Percentiles rank a stretch among this genome's conserved stretches.
These are phyloP conservation scores for Lithobius niger DNA, from an alignment of 1,140 invertebrate species.

Conservation along the genomic window DNA sequence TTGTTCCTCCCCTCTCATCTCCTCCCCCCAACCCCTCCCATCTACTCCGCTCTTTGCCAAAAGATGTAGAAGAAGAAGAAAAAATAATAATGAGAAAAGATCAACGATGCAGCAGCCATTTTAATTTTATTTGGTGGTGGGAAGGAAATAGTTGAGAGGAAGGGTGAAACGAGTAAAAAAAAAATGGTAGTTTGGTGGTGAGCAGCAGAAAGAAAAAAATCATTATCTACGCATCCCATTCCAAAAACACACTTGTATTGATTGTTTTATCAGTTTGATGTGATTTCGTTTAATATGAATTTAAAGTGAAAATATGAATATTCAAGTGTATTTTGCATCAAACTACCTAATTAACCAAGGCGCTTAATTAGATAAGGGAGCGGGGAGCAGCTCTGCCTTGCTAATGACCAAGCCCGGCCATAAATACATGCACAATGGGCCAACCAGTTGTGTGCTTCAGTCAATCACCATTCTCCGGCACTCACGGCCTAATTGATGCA, in stretches of 20 bases:
- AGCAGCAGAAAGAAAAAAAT: too few species aligned
- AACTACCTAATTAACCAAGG: slow-evolving; percentile 9
- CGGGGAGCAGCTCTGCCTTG: neutral
- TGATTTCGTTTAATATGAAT: slow-evolving; percentile 4
- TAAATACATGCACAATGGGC: slow-evolving; percentile 9
- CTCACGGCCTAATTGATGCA: slow-evolving; percentile 8
- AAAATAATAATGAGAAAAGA: too few species aligned
- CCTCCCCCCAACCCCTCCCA: too few species aligned
- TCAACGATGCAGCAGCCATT: too few species aligned
- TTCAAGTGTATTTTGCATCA: slow-evolving; percentile 8
- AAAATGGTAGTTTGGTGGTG: too few species aligned
- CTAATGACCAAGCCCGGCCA: neutral
- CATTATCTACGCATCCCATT: too few species aligned
- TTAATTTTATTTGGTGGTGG: too few species aligned
- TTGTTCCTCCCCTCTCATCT: too few species aligned
- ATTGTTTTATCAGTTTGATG: slow-evolving; percentile 8
- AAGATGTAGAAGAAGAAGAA: too few species aligned
- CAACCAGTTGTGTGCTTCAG: neutral
- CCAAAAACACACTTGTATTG: neutral
- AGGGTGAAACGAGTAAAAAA: too few species aligned
- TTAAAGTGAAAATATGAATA: slow-evolving; percentile 9
- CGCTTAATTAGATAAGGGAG: slow-evolving; percentile 9
- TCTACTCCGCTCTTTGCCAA: too few species aligned
- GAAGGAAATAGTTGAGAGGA: too few species aligned
- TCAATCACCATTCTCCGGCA: slow-evolving; percentile 7